A percentile compares a stretch with the other conserved stretches of the same genome.
These are phyloP conservation scores for Anthonomus grandis DNA, from an alignment of 1,140 invertebrate species.

Conservation along the genomic window DNA sequence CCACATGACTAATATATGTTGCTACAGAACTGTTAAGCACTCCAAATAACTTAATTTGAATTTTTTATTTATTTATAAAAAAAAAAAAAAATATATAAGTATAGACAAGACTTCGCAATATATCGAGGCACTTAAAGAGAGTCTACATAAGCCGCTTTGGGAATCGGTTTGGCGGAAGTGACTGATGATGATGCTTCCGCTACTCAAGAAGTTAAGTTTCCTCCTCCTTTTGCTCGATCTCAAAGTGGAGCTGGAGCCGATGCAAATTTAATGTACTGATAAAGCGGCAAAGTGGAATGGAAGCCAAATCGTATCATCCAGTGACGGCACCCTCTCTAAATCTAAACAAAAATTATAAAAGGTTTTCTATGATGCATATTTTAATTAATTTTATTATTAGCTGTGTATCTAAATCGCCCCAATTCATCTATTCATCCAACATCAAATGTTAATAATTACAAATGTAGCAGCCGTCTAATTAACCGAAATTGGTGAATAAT, in stretches of 20 bases:
- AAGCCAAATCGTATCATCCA: not conserved
- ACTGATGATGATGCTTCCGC: conserved; percentile 41
- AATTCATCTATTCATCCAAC: not conserved
- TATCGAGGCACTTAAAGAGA: conserved; percentile 45
- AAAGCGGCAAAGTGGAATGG: not conserved
- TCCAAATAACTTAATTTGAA: too few relatives aligned
- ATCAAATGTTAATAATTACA: not conserved
- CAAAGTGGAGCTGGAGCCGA: conserved; percentile 43
- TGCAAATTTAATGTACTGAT: conserved; percentile 45
- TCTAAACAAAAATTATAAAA: too few relatives aligned
- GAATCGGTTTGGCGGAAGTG: conserved; percentile 46
- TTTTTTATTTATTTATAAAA: too few relatives aligned
- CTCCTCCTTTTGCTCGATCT: conserved; percentile 12
- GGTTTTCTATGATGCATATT: too few relatives aligned
- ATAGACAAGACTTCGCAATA: too few relatives aligned
- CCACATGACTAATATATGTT: too few relatives aligned
- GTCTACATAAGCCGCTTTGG: conserved; percentile 44
- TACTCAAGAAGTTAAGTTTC: conserved; percentile 36
- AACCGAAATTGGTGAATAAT: too few relatives aligned
- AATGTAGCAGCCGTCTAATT: too few relatives aligned
- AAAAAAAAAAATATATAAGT: too few relatives aligned
- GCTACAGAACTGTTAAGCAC: too few relatives aligned
- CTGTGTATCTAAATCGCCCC: too few relatives aligned
- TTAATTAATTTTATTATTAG: too few relatives aligned
- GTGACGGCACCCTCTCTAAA: not conserved